Percentiles rank a stretch among this genome's conserved stretches.
Evolutionary conservation across 2,888 invertebrate species (phyloP).

Genomic region (Micoletzkya japonica): DNA sequence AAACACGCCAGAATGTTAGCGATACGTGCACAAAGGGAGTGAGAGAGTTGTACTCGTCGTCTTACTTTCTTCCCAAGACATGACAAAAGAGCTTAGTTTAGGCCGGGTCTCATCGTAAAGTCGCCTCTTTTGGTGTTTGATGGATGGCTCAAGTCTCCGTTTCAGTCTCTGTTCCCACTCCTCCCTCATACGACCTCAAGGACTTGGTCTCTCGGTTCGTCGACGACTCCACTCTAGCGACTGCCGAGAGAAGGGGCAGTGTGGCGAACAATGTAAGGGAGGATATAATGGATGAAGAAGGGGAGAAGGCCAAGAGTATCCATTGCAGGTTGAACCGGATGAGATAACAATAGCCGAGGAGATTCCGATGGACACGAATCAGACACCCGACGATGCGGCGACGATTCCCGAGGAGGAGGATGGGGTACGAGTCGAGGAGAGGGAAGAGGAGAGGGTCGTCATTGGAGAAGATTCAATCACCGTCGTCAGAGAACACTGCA

Average conservation of each 20-base stretch:
- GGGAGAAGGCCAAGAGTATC: no score
- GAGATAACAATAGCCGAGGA: constrained; percentile 37
- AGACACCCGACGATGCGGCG: constrained; percentile 33
- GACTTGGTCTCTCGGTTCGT: constrained; percentile 30
- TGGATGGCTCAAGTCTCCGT: no score
- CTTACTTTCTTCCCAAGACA: no score
- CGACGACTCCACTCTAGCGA: constrained; percentile 17
- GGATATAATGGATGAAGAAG: neutral
- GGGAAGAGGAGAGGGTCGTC: constrained; percentile 14
- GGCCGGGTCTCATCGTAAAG: no score
- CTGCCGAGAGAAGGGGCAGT: neutral
- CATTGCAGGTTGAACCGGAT: constrained; percentile 20
- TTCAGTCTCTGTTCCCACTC: constrained; percentile 24
- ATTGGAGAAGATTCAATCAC: constrained; percentile 27
- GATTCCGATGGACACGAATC: constrained; percentile 49
- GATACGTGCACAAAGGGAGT: no score
- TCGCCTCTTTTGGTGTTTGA: no score
- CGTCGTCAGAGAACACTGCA: constrained; percentile 24
- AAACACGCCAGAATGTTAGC: no score
- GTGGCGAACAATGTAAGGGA: constrained; percentile 13
- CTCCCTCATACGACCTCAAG: constrained; percentile 25
- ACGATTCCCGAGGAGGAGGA: constrained; percentile 18
- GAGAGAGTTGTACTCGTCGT: no score
- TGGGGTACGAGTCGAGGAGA: neutral
- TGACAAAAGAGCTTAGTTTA: no score